Base-by-base conservation (phyloP, 2,797 vertebrate genomes). In the Telmatherina bonti region DNA sequence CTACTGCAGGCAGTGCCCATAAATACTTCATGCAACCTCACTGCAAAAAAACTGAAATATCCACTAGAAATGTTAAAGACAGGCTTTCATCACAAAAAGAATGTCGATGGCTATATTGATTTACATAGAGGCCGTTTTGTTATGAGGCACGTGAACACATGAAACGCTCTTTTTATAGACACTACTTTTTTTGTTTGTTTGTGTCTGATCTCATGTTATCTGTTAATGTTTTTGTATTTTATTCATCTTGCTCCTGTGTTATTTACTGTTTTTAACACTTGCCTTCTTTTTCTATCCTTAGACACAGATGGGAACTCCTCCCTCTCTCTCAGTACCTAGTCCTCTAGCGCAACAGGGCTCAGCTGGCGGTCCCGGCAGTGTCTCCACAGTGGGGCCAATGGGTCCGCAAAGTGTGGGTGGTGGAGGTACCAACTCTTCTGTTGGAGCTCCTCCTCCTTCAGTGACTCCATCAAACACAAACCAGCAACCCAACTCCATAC, bases 221-320 rank as follows among this genome's bases (percentile, higher is more conserved):
- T 7, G 22, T 49, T 49, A 22, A 22, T 61, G 9, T 24, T 43
- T 26, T 8, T 60, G 0, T 27, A 1, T 24, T 43, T 13, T 16
- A 5, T 8, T 26, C 9, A 20, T 15, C 5, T 3, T 43, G 26
- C n/a, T 2, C 3, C 6, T 49, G n/a, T 3, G 0, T 31, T 10
- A 41, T 41, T 16, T 18, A 16, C 15, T 5, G 38, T 45, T n/a
- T 43, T 41, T 26, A 16, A 35, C 29, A 13, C 13, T 1, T n/a
- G n/a, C n/a, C n/a, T 26, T 69, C 8, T 53, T 62, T 20, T 27
- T 73, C 7, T 84, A 35, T 78, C 80, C 71, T 62, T 79, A 98
- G 96, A 94, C 95, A 70, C 96, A 96, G 93, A 96, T 98, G 93
- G 93, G 96, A 63, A 96, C 88, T 75, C 95, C 96, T 92, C 96